Percentiles rank a stretch among this genome's conserved stretches.
These are phyloP conservation scores for Idris sp. DNA, from an alignment of 1,140 invertebrate genomes.

Conservation along the genomic window DNA sequence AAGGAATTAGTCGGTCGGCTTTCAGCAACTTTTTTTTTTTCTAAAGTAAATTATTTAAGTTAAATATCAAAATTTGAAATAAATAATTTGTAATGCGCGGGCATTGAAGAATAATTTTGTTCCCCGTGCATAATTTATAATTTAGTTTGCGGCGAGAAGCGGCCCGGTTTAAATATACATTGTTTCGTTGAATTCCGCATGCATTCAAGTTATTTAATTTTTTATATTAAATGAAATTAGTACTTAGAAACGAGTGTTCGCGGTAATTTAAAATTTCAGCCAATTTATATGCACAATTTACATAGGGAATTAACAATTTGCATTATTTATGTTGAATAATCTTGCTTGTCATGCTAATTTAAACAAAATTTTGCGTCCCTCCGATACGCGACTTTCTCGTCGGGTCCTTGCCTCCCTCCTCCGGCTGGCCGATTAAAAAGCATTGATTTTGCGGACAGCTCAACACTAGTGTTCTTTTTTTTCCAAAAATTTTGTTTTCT, in stretches of 20 bases:
- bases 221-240: slow-evolving; percentile 51
- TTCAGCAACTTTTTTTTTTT: no score
- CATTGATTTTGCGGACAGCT: slow-evolving; percentile 28
- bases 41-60: no score
- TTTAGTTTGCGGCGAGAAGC: background rate
- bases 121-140: slow-evolving; percentile 29
- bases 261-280: slow-evolving; percentile 41
- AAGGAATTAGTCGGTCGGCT: background rate
- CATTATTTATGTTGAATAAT: slow-evolving; percentile 58
- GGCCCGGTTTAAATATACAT: slow-evolving; percentile 42
- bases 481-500: no score
- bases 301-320: slow-evolving; percentile 52
- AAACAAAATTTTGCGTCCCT: slow-evolving; percentile 17
- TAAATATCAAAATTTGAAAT: slow-evolving; percentile 10
- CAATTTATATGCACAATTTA: slow-evolving; percentile 50
- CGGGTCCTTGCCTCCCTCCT: slow-evolving; percentile 7
- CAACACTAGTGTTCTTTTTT: slow-evolving; percentile 8
- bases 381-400: slow-evolving; percentile 14
- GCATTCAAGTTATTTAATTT: slow-evolving; percentile 42
- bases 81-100: slow-evolving; percentile 26
- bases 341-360: slow-evolving; percentile 52
- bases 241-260: slow-evolving; percentile 38
- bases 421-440: slow-evolving; percentile 15
- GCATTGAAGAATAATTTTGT: slow-evolving; percentile 14
- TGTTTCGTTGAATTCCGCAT: slow-evolving; percentile 36